Evolutionary conservation across 2,797 vertebrate species (phyloP), one percentile per base, ranked within the genome.

Genomic region (Sarcoramphus papa): DNA sequence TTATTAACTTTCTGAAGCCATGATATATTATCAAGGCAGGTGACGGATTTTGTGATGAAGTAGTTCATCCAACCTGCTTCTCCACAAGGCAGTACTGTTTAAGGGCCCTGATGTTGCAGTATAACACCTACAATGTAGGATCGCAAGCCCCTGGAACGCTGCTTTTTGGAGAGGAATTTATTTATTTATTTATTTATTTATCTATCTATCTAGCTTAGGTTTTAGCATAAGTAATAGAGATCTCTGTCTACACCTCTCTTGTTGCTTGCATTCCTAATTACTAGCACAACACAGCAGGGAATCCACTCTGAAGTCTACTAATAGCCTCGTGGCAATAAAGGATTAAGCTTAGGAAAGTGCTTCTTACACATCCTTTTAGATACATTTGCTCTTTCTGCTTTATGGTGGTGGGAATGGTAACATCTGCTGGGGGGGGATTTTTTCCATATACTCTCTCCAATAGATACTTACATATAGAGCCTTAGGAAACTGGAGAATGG

Each of bases 91-190:
- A 24, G 7, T 25, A 15, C 7, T 37, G 5, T 62, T 85, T 54
- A 41, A 90, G 19, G 12, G 20, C 4, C 16, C 8, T 60, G 12
- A 64, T 72, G 9, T 31, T 50, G 14, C 10, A 43, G 7, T 25
- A 5, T 35, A 78, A 53, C 10, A 51, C 6, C 15, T 59, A 31
- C 14, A 43, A 22, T 11, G 2, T 10, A 72, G 16, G 33, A 75
- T 33, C 2, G 1, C 19, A 78, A 75, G 17, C 1, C 2, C 2
- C 8, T 48, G 37, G 10, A 60, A 54, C 1, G 9, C 2, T 68
- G 8, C 1, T 35, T 82, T 70, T 68, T 76, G 8, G 40, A 60
- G 5, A 74, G 2, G 6, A 63, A 41, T 16, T 54, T 21, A 14
- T 51, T 25, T 1, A 1, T 63, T 41, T 67, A 17, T 13, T 57